Percentiles rank a stretch among this genome's conserved stretches.
Evolutionary conservation across 1,140 invertebrate species (phyloP).

Genomic region (Trichoplusia ni): DNA sequence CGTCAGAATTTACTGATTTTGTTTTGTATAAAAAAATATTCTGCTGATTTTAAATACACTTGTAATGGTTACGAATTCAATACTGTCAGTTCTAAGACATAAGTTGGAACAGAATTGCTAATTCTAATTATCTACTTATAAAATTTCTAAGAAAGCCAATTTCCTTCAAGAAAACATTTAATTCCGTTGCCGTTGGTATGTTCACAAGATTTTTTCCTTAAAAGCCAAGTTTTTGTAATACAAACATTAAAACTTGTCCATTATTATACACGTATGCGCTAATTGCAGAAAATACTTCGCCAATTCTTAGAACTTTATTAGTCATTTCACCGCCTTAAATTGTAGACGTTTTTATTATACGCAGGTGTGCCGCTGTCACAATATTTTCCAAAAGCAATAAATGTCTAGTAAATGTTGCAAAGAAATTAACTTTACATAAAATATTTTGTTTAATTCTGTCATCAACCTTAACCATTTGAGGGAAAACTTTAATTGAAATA

Average conservation of each 20-base stretch:
- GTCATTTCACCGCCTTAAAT: not conserved
- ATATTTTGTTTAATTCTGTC: conserved; percentile 6
- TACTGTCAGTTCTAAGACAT: too few species aligned
- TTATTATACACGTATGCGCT: not conserved
- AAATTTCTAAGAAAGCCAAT: too few species aligned
- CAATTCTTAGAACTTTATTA: conserved; percentile 3
- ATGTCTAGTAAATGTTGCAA: not conserved
- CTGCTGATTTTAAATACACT: too few species aligned
- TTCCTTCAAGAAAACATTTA: too few species aligned
- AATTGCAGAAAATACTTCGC: not conserved
- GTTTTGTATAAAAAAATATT: too few species aligned
- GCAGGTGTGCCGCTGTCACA: conserved; percentile 14
- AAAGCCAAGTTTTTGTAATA: too few species aligned
- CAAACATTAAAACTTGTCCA: not conserved
- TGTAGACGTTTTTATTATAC: not conserved
- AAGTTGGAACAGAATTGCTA: too few species aligned
- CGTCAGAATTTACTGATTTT: too few species aligned
- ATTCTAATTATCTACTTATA: too few species aligned
- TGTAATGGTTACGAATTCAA: too few species aligned
- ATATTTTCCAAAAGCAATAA: conserved; percentile 1
- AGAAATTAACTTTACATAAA: not conserved
- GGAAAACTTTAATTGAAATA: not conserved
- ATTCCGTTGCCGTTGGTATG: too few species aligned
- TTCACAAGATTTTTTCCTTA: too few species aligned
- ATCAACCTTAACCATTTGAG: not conserved